phyloP scores from a whole-genome alignment of 2,113 vertebrate genomes.

The Donacobius atricapilla region DNA sequence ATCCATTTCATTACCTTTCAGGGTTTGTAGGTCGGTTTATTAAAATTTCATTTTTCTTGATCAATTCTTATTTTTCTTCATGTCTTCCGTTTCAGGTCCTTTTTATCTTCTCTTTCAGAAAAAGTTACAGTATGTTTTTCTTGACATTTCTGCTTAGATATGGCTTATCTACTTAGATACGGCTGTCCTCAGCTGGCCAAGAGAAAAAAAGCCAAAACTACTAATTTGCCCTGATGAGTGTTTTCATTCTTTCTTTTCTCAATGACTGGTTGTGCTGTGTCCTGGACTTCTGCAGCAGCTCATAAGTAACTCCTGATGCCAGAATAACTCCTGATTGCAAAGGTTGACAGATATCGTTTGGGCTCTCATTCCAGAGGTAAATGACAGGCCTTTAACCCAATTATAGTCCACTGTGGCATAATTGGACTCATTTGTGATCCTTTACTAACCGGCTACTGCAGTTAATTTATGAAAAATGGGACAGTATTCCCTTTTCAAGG shows the following conservation, averaged over 20 bases:
- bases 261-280: not conserved
- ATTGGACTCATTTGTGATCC: not conserved
- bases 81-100: not conserved
- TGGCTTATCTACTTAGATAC: not conserved
- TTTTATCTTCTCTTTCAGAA: not conserved
- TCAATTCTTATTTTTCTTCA: not conserved
- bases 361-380: not conserved
- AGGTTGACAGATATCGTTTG: not conserved
- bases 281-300: constrained; percentile 21
- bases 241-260: not conserved
- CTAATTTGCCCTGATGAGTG: not conserved
- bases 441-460: not conserved
- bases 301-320: constrained; percentile 18
- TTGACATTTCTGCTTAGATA: not conserved
- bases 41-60: not conserved
- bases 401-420: not conserved
- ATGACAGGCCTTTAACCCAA: constrained; percentile 1
- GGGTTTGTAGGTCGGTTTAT: not conserved
- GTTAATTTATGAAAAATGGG: not conserved
- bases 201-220: not conserved
- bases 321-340: constrained; percentile 1
- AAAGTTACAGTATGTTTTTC: not conserved
- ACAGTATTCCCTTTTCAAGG: not conserved
- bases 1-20: not conserved
- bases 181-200: not conserved